Evolutionary conservation across 2,888 invertebrate genomes (phyloP).

Genomic region (Amphipyra berbera): DNA sequence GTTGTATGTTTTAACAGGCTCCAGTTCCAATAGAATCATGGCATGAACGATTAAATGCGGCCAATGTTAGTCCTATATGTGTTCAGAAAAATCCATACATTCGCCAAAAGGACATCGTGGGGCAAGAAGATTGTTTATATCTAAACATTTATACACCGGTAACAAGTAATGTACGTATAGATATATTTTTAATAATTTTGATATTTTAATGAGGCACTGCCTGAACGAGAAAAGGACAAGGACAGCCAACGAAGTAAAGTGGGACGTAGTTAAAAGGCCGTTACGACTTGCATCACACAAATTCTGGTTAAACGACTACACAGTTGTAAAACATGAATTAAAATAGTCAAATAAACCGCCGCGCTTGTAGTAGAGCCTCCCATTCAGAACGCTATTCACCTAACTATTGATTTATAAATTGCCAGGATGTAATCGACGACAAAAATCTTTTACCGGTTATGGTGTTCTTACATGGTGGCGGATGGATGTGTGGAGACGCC

Average conservation of each 20-base stretch:
- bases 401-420: slow-evolving; percentile 11
- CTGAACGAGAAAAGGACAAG: slow-evolving; percentile 7
- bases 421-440: slow-evolving; percentile 64
- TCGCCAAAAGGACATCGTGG: slow-evolving; percentile 91
- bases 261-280: slow-evolving; percentile 2
- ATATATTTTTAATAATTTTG: not conserved
- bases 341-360: slow-evolving; percentile 6
- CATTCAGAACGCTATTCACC: not conserved
- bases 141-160: slow-evolving; percentile 92
- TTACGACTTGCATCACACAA: not conserved
- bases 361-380: not conserved
- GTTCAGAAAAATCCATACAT: slow-evolving; percentile 94
- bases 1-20: slow-evolving; percentile 79
- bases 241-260: slow-evolving; percentile 6
- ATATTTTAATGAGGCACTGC: not conserved
- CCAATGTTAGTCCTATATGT: slow-evolving; percentile 92
- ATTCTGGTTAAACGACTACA: slow-evolving; percentile 15
- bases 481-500: slow-evolving; percentile 93
- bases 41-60: slow-evolving; percentile 91
- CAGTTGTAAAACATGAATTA: slow-evolving; percentile 5
- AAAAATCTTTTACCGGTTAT: slow-evolving; percentile 90
- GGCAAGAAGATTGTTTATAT: slow-evolving; percentile 95
- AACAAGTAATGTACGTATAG: slow-evolving; percentile 70
- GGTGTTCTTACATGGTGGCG: slow-evolving; percentile 94
- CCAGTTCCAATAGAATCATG: slow-evolving; percentile 91